These are phyloP conservation scores for Falcunculus frontatus DNA, from an alignment of 2,113 vertebrate genomes.

Conservation along the genomic window DNA sequence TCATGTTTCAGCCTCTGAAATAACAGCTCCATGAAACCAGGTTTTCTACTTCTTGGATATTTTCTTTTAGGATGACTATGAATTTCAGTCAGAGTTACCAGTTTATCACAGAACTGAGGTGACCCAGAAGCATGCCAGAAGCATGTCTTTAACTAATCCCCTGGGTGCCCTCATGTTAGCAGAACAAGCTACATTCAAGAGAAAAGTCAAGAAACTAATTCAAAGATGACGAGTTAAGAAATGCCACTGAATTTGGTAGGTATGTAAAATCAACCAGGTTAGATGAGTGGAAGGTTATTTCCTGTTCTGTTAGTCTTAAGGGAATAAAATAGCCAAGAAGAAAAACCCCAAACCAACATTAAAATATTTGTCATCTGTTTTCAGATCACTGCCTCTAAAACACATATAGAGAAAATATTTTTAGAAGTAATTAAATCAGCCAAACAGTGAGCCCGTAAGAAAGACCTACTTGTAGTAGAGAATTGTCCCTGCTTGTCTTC, in stretches of 20 bases:
- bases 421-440: background rate
- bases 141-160: conserved; percentile 10
- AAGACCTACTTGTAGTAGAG: background rate
- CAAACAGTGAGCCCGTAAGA: background rate
- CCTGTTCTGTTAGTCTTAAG: conserved; percentile 18
- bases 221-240: conserved; percentile 62
- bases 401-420: background rate
- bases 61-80: conserved; percentile 43
- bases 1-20: conserved; percentile 5
- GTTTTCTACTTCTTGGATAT: conserved; percentile 20
- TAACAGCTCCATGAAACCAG: background rate
- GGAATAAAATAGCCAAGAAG: background rate
- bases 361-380: background rate
- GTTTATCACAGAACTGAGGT: conserved; percentile 36
- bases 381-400: background rate
- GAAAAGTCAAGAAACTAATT: conserved; percentile 65
- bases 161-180: background rate
- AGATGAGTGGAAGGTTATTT: conserved; percentile 7
- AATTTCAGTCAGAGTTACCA: conserved; percentile 51
- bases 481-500: background rate
- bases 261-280: conserved; percentile 63
- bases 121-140: conserved; percentile 1
- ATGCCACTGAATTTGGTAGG: conserved; percentile 32
- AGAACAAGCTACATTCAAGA: conserved; percentile 27
- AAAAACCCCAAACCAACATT: background rate